phyloP scores from a whole-genome alignment of 2,888 invertebrate genomes.

The Oscheius onirici region DNA sequence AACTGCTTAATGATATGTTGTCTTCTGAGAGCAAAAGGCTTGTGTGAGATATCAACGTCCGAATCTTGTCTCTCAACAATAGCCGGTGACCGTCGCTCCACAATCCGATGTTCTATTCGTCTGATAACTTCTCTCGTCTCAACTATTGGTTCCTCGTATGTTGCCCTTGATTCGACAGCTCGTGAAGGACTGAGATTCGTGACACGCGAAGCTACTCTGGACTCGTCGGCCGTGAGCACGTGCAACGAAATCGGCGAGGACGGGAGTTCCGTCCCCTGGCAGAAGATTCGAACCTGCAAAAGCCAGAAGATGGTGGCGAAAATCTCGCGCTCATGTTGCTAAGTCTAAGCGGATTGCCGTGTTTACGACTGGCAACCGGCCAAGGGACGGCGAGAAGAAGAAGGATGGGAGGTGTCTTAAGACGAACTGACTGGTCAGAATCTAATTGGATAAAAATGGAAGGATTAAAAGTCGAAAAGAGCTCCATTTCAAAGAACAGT shows the following conservation, averaged over 20 bases:
- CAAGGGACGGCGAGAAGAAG: not conserved
- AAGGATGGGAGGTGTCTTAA: too few relatives aligned
- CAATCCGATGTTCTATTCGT: conserved; percentile 6
- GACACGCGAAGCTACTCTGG: conserved; percentile 43
- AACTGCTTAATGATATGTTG: conserved; percentile 57
- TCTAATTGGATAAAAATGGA: too few relatives aligned
- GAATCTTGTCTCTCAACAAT: conserved; percentile 26
- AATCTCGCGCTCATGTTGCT: too few relatives aligned
- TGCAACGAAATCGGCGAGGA: conserved; percentile 65
- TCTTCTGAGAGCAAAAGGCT: conserved; percentile 55
- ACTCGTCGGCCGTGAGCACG: conserved; percentile 57
- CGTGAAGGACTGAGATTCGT: conserved; percentile 24
- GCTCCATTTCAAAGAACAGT: too few relatives aligned
- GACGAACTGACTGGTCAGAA: too few relatives aligned
- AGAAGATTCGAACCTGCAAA: conserved; percentile 68
- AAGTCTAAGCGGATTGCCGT: too few relatives aligned
- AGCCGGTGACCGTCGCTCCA: conserved; percentile 13
- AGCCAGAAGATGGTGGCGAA: not conserved
- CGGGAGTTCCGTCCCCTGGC: conserved; percentile 64
- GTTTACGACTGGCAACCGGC: not conserved
- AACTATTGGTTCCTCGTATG: conserved; percentile 26
- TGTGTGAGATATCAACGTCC: conserved; percentile 52
- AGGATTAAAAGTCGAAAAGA: too few relatives aligned
- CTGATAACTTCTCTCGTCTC: conserved; percentile 34
- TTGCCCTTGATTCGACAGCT: not conserved